Evolutionary conservation across 2,888 invertebrate genomes (phyloP).

Genomic region (Oligia fasciuncula): DNA sequence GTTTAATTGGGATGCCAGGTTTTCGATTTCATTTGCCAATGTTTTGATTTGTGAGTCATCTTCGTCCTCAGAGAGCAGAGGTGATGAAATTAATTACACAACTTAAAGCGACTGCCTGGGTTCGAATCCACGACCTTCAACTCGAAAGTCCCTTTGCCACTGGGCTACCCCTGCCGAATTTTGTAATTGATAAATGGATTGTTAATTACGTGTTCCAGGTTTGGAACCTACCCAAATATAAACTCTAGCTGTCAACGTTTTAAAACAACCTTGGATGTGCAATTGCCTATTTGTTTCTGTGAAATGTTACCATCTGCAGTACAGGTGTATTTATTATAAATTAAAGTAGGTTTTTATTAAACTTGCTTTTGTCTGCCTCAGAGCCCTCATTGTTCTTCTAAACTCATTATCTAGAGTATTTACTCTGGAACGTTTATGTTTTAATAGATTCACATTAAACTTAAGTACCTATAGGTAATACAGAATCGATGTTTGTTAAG

Average conservation of each 20-base stretch:
- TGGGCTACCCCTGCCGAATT: neutral
- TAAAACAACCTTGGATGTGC: neutral
- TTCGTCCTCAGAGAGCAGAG: neutral
- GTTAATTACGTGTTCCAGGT: constrained; percentile 29
- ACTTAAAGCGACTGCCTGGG: too few relatives aligned
- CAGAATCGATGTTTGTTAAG: too few relatives aligned
- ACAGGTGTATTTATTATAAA: too few relatives aligned
- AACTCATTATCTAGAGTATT: too few relatives aligned
- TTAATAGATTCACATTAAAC: too few relatives aligned
- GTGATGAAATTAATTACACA: too few relatives aligned
- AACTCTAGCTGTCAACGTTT: neutral
- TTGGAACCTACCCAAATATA: constrained; percentile 1
- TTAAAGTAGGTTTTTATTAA: neutral
- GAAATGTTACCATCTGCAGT: neutral
- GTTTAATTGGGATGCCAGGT: neutral
- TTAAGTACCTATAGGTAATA: too few relatives aligned
- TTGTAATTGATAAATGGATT: constrained; percentile 44
- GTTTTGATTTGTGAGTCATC: neutral
- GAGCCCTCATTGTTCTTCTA: too few relatives aligned
- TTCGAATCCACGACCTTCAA: too few relatives aligned
- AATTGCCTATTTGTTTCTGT: neutral
- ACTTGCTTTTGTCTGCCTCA: too few relatives aligned
- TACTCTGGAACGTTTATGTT: too few relatives aligned
- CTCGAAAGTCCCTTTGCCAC: too few relatives aligned
- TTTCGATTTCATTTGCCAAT: neutral